Conservation (phyloP, 2,888 invertebrate genomes). For the Amblyteles armatorius region DNA sequence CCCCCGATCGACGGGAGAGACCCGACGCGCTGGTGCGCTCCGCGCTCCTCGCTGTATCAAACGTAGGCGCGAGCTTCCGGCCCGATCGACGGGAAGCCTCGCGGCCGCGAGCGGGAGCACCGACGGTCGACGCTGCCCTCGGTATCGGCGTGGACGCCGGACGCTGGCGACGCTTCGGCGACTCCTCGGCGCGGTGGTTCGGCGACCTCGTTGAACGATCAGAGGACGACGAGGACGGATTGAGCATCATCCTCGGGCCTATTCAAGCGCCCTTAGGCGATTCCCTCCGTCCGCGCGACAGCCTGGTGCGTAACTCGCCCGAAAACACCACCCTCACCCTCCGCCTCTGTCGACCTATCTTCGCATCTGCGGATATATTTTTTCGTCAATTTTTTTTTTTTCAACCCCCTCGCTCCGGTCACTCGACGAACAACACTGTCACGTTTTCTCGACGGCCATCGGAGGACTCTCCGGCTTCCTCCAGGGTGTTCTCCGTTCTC, state of each 20-base stretch:
- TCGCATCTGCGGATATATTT: no score
- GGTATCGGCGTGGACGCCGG: slow-evolving; percentile 6
- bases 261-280: slow-evolving; percentile 35
- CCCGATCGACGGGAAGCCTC: neutral
- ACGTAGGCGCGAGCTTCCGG: neutral
- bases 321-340: neutral
- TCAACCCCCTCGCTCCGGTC: neutral
- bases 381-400: neutral
- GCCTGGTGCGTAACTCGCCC: slow-evolving; percentile 7
- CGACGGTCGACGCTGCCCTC: neutral
- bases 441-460: slow-evolving; percentile 40
- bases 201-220: slow-evolving; percentile 37
- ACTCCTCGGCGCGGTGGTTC: neutral
- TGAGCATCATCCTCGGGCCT: slow-evolving; percentile 53
- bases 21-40: neutral
- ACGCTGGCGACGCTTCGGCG: neutral
- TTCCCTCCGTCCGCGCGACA: slow-evolving; percentile 17
- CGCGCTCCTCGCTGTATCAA: neutral
- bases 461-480: neutral
- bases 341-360: neutral
- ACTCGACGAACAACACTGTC: neutral
- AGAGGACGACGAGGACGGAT: slow-evolving; percentile 7
- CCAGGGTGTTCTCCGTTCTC: neutral
- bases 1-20: neutral
- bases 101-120: neutral